Base-by-base conservation (phyloP, 23 tunicate species). In the Ascidia mentula region DNA sequence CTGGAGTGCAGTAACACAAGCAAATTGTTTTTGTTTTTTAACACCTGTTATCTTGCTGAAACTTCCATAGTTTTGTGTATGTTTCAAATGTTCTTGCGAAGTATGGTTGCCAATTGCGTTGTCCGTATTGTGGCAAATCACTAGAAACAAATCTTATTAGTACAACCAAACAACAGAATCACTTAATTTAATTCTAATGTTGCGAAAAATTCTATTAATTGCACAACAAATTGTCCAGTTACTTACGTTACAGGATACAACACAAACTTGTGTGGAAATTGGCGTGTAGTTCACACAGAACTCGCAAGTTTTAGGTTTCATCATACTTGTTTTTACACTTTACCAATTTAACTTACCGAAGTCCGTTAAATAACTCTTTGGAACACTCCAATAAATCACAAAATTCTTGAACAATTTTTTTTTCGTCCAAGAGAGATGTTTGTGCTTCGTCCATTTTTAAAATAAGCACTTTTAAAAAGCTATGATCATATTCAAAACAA, bases 31-130 rank as follows among this genome's bases (percentile, higher is more conserved):
- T n/a, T n/a, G n/a, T n/a, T n/a, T n/a, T n/a, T n/a, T 32, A 40
- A 0, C 30, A 91, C 97, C 97, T 92, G 69, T 92, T 92, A 40
- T 92, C 91, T 82, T 92, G 97, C 40, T 92, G 97, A 75, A 82
- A 92, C 40, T 87, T 92, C 97, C 97, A 92, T 35, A 92, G 39
- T 69, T 79, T 92, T 36, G 92, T 92, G 81, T 87, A 92, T 28
- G 89, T 75, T 78, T 92, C 97, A 79, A 92, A 92, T 17, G 97
- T 92, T 61, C 89, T 77, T 0, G 87, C 90, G 72, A 91, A 91
- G 40, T 91, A 82, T 32, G 97, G 90, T 70, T 91, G 97, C 90
- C 90, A 91, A 31, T 86, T 87, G 8, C 85, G 45, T 71, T 91
- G 97, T 15, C 97, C 97, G 78, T 85, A 84, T 36, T 80, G 97